phyloP scores from a whole-genome alignment of 92 coral and sea anemone species.

The Palythoa grandis region DNA sequence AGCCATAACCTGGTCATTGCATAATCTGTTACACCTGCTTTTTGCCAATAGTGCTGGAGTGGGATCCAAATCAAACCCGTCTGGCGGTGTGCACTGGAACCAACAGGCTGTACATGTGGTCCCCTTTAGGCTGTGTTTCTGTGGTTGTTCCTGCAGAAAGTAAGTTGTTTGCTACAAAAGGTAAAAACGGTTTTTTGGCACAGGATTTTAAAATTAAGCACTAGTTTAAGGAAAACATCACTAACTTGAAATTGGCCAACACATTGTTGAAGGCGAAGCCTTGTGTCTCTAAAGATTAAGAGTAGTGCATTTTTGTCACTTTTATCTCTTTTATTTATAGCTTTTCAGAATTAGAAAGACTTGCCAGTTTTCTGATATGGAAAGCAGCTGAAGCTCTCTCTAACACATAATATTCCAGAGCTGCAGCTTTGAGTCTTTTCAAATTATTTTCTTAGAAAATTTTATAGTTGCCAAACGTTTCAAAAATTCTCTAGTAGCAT shows the following conservation, averaged over 20 bases:
- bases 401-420: background rate
- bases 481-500: background rate
- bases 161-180: slow-evolving; percentile 25
- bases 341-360: background rate
- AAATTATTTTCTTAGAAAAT: background rate
- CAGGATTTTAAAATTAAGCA: too few species aligned
- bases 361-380: slow-evolving; percentile 4
- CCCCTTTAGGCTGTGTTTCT: slow-evolving; percentile 97
- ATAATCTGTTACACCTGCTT: background rate
- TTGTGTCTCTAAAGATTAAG: slow-evolving; percentile 37
- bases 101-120: slow-evolving; percentile 95
- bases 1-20: background rate
- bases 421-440: background rate
- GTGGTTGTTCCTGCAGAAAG: slow-evolving; percentile 97
- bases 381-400: background rate
- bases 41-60: slow-evolving; percentile 67
- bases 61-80: slow-evolving; percentile 93
- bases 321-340: background rate
- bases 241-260: too few species aligned
- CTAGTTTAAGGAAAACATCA: too few species aligned
- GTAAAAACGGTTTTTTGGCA: too few species aligned
- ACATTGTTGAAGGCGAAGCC: too few species aligned
- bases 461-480: background rate
- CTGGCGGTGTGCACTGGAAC: slow-evolving; percentile 87
- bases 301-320: slow-evolving; percentile 36